phyloP scores from a whole-genome alignment of 2,113 vertebrate genomes.

The Saimiri boliviensis region DNA sequence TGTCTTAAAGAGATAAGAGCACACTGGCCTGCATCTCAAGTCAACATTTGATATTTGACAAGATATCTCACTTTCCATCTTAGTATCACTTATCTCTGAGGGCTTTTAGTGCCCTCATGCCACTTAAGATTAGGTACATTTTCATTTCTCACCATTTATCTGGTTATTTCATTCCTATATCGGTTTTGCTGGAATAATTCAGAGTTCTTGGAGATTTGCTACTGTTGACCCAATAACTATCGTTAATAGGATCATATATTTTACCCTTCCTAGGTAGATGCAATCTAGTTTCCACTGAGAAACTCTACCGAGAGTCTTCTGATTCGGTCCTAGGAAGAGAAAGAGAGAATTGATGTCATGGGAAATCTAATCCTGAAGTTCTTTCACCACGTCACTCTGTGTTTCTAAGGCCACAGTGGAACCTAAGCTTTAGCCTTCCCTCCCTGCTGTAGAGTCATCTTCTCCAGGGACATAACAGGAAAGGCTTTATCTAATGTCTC shows the following conservation, averaged over 20 bases:
- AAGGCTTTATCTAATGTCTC: not conserved
- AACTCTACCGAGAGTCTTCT: not conserved
- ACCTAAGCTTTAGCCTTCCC: rapidly evolving
- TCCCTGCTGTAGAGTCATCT: not conserved
- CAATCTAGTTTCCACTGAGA: not conserved
- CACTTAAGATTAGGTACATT: not conserved
- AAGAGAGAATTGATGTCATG: not conserved
- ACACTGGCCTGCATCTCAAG: not conserved
- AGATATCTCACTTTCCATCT: not conserved
- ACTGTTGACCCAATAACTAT: not conserved
- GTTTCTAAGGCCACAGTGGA: not conserved
- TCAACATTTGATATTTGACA: not conserved
- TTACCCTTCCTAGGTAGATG: not conserved
- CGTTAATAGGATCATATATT: not conserved
- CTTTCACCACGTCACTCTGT: not conserved
- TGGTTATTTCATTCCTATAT: not conserved
- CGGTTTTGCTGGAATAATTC: not conserved
- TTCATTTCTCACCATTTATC: not conserved
- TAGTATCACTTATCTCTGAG: not conserved
- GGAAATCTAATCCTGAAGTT: not conserved
- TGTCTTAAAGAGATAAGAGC: not conserved
- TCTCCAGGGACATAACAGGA: not conserved
- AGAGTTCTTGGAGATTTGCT: not conserved
- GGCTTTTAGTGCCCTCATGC: not conserved
- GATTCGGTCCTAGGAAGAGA: not conserved